Evolutionary conservation across 2,797 vertebrate genomes (phyloP).

Genomic region (Danionella dracula): DNA sequence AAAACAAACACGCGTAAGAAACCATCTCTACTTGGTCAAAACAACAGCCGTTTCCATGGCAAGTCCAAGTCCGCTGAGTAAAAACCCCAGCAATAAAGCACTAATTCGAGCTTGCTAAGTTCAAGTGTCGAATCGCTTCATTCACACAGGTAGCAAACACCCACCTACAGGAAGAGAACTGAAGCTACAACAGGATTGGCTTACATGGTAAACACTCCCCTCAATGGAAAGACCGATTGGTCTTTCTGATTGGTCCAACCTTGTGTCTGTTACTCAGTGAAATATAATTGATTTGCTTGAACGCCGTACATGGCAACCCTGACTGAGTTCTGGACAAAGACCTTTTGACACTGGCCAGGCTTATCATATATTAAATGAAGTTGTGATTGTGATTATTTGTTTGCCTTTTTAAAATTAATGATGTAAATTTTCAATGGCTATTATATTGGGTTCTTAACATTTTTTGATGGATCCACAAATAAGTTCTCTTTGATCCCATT

Average conservation of each 20-base stretch:
- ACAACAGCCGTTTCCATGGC: background rate
- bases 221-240: constrained; percentile 31
- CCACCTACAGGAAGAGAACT: constrained; percentile 49
- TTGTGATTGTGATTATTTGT: too few relatives aligned
- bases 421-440: too few relatives aligned
- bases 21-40: background rate
- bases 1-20: background rate
- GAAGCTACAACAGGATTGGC: constrained; percentile 26
- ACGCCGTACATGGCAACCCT: too few relatives aligned
- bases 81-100: constrained; percentile 33
- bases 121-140: constrained; percentile 47
- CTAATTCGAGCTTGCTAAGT: constrained; percentile 45
- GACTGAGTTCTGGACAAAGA: too few relatives aligned
- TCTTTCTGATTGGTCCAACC: constrained; percentile 28
- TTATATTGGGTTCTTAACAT: too few relatives aligned
- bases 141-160: constrained; percentile 59
- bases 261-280: constrained; percentile 1
- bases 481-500: too few relatives aligned
- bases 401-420: too few relatives aligned
- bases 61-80: background rate
- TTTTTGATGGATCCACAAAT: too few relatives aligned
- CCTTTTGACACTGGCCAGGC: background rate
- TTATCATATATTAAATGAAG: too few relatives aligned
- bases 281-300: constrained; percentile 11
- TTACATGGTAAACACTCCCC: constrained; percentile 21